A percentile compares a stretch with the other conserved stretches of the same genome.
Conservation (phyloP, 2,888 invertebrate genomes). For the Dynastes maya region DNA sequence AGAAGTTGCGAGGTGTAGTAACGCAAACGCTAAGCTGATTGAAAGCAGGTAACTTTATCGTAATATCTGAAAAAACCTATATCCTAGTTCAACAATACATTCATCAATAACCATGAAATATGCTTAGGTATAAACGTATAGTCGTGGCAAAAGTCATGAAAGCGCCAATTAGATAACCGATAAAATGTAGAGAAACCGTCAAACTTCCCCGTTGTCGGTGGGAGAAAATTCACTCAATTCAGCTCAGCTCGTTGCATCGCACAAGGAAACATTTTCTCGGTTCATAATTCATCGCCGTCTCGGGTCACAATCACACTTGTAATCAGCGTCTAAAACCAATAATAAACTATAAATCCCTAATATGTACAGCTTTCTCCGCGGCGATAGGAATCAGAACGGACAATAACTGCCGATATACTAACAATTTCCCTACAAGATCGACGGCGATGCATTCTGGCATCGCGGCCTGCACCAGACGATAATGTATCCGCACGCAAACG, state of each 20-base stretch:
- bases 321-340: slow-evolving; percentile 65
- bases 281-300: slow-evolving; percentile 59
- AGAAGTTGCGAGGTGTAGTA: background rate
- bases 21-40: background rate
- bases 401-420: slow-evolving; percentile 47
- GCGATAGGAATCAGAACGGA: slow-evolving; percentile 51
- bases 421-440: slow-evolving; percentile 40
- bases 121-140: background rate
- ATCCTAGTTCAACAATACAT: slow-evolving; percentile 34
- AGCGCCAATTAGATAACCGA: slow-evolving; percentile 45
- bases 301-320: slow-evolving; percentile 59
- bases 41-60: slow-evolving; percentile 27
- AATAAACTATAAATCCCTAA: slow-evolving; percentile 67
- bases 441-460: slow-evolving; percentile 34
- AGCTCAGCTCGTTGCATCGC: slow-evolving; percentile 41
- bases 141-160: slow-evolving; percentile 41
- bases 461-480: slow-evolving; percentile 8
- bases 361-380: slow-evolving; percentile 65
- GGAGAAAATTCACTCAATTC: slow-evolving; percentile 25
- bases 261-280: slow-evolving; percentile 54
- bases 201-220: slow-evolving; percentile 36
- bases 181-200: slow-evolving; percentile 31
- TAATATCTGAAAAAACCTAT: slow-evolving; percentile 14
- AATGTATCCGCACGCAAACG: slow-evolving; percentile 39
- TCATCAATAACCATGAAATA: slow-evolving; percentile 15